Conservation (phyloP, 2,888 invertebrate genomes). For the Scaptomyza polygonia region DNA sequence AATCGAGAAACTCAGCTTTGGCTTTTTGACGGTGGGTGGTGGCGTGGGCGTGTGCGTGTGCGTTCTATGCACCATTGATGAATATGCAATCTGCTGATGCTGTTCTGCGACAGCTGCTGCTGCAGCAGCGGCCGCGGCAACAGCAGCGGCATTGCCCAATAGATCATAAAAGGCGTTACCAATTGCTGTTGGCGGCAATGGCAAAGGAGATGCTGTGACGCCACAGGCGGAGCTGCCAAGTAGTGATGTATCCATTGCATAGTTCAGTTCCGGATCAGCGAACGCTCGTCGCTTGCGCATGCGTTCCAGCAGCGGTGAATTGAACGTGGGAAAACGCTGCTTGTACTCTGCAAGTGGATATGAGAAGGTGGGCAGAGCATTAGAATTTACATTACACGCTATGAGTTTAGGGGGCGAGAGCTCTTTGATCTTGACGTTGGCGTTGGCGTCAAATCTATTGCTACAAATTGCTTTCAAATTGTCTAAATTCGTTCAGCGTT, state of each 20-base stretch:
- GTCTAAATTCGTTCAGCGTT: constrained; percentile 53
- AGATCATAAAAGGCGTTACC: constrained; percentile 45
- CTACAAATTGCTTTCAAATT: constrained; percentile 59
- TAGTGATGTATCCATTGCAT: constrained; percentile 80
- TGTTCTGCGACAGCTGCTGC: constrained; percentile 32
- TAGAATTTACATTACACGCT: constrained; percentile 42
- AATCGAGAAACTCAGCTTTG: constrained; percentile 85
- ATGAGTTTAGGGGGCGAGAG: constrained; percentile 2
- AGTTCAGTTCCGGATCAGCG: constrained; percentile 85
- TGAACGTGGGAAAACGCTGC: constrained; percentile 80
- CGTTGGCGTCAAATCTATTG: constrained; percentile 32
- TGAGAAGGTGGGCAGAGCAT: constrained; percentile 28
- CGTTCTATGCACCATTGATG: constrained; percentile 50
- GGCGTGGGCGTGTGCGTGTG: constrained; percentile 32
- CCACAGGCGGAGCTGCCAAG: constrained; percentile 50
- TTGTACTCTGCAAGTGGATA: constrained; percentile 77
- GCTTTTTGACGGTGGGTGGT: constrained; percentile 60
- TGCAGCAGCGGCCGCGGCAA: constrained; percentile 20
- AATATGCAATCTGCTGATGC: constrained; percentile 46
- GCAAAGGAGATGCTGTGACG: constrained; percentile 42
- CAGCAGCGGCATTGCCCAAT: constrained; percentile 47
- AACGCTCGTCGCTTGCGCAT: constrained; percentile 85
- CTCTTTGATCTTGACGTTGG: constrained; percentile 52
- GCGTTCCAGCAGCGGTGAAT: constrained; percentile 82
- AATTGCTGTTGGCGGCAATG: constrained; percentile 36